phyloP scores from a whole-genome alignment of 1,140 invertebrate species.

The Hyposmocoma kahamanoa region DNA sequence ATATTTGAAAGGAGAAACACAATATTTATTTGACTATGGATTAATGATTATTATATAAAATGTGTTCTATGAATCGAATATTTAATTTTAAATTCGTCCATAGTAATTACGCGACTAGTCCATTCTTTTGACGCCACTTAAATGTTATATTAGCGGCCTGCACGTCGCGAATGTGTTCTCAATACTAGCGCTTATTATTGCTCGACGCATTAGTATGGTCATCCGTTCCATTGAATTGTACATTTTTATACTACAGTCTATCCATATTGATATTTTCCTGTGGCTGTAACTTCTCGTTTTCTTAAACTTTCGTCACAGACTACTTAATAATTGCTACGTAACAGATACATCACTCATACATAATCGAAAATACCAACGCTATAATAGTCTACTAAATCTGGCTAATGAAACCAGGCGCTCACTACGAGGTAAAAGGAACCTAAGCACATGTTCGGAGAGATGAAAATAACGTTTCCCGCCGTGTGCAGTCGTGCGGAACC shows the following conservation, averaged over 20 bases:
- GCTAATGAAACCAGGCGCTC: too few species aligned
- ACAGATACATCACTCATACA: too few species aligned
- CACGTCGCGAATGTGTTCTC: slow-evolving; percentile 32
- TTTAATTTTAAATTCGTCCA: slow-evolving; percentile 40
- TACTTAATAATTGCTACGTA: too few species aligned
- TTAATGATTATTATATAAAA: slow-evolving; percentile 8
- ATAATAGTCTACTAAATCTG: too few species aligned
- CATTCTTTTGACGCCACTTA: slow-evolving; percentile 38
- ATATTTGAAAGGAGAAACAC: slow-evolving; percentile 13
- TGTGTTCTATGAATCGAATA: slow-evolving; percentile 22
- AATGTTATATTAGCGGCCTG: slow-evolving; percentile 12
- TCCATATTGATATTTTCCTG: background rate
- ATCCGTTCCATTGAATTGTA: slow-evolving; percentile 57
- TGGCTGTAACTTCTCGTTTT: too few species aligned
- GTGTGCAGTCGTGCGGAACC: too few species aligned
- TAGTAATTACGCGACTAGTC: slow-evolving; percentile 22
- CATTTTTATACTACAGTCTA: slow-evolving; percentile 23
- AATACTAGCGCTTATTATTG: slow-evolving; percentile 28
- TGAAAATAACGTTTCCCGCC: too few species aligned
- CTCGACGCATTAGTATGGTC: slow-evolving; percentile 42
- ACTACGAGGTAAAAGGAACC: too few species aligned
- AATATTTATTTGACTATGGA: slow-evolving; percentile 23
- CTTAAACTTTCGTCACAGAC: too few species aligned
- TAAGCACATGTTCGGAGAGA: too few species aligned
- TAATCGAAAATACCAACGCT: too few species aligned